Percentiles rank a stretch among this genome's conserved stretches.
phyloP scores from a whole-genome alignment of 2,888 invertebrate genomes.

The Anticlea derivata region DNA sequence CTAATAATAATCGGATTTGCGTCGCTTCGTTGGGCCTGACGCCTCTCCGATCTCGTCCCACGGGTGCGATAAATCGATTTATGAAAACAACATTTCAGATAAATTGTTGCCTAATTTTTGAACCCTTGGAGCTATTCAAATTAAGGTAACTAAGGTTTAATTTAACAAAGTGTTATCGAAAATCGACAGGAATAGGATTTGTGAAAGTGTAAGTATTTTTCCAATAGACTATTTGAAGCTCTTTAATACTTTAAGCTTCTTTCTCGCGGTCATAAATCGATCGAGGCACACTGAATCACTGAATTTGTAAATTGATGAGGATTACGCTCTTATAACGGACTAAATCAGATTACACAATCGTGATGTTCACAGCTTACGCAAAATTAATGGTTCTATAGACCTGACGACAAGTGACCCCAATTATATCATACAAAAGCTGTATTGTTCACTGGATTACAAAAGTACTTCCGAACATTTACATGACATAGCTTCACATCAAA shows the following conservation, averaged over 20 bases:
- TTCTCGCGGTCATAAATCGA: neutral
- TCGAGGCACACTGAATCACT: slow-evolving; percentile 1
- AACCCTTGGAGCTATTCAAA: slow-evolving; percentile 1
- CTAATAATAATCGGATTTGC: slow-evolving; percentile 29
- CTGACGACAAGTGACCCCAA: slow-evolving; percentile 18
- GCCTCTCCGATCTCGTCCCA: slow-evolving; percentile 23
- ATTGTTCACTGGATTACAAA: slow-evolving; percentile 16
- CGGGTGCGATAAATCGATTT: slow-evolving; percentile 27
- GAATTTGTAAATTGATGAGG: slow-evolving; percentile 3
- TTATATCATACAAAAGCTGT: slow-evolving; percentile 21
- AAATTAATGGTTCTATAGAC: slow-evolving; percentile 10
- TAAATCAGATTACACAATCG: slow-evolving; percentile 12
- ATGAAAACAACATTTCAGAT: slow-evolving; percentile 21
- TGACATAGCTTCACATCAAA: slow-evolving; percentile 19
- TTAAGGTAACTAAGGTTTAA: neutral
- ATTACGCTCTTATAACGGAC: slow-evolving; percentile 4
- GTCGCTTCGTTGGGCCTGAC: slow-evolving; percentile 24
- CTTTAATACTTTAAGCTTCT: slow-evolving; percentile 1
- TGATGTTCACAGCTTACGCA: slow-evolving; percentile 11
- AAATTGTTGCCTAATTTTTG: slow-evolving; percentile 18
- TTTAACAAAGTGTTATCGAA: neutral
- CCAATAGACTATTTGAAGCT: neutral
- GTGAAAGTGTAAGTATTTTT: neutral
- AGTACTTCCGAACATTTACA: slow-evolving; percentile 20
- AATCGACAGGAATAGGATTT: neutral